Conservation (phyloP, 1,140 invertebrate genomes). For the Tetramorium parvispinum region DNA sequence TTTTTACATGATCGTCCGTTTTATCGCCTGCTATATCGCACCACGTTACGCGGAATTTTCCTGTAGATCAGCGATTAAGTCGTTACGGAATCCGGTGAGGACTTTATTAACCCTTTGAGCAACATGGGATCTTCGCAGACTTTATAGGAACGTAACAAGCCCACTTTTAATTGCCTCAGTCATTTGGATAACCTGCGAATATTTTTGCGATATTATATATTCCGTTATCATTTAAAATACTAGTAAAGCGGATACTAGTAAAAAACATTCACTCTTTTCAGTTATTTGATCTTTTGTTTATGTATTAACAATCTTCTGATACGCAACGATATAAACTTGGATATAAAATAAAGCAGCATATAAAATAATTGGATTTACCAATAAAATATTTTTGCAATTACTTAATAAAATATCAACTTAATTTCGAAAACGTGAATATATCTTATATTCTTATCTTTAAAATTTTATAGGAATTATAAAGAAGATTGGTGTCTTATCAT, state of each 20-base stretch:
- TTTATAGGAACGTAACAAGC: constrained; percentile 37
- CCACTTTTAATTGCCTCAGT: constrained; percentile 21
- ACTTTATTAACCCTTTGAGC: constrained; percentile 41
- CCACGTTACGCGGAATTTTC: constrained; percentile 37
- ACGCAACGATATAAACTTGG: background rate
- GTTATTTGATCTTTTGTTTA: too few relatives aligned
- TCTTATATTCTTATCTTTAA: background rate
- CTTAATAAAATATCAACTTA: background rate
- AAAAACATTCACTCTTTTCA: too few relatives aligned
- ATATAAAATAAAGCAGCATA: background rate
- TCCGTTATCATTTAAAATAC: background rate
- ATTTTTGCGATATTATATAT: constrained; percentile 1
- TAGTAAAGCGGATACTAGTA: too few relatives aligned
- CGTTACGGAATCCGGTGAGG: constrained; percentile 5
- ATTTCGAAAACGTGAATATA: background rate
- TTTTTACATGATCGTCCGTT: constrained; percentile 20
- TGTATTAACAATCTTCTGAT: background rate
- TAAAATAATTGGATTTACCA: background rate
- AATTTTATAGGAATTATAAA: background rate
- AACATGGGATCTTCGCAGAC: background rate
- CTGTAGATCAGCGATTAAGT: constrained; percentile 52
- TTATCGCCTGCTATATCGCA: constrained; percentile 44
- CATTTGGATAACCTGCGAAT: constrained; percentile 6
- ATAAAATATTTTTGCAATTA: background rate
- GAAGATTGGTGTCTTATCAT: background rate